Conservation (phyloP, 92 coral and sea anemone genomes). For the Porites cylindrica region DNA sequence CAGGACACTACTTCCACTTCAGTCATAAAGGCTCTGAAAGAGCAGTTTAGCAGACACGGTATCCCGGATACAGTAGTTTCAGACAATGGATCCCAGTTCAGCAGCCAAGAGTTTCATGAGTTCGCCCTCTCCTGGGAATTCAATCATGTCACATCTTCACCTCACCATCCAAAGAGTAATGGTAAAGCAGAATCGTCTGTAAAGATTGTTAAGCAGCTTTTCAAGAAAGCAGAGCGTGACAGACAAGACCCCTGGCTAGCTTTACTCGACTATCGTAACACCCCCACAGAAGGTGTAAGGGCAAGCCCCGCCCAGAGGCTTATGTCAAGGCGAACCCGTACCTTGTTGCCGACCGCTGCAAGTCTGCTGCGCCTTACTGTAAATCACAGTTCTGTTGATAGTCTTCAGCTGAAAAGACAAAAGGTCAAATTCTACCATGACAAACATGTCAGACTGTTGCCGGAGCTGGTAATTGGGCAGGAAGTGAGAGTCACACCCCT, state of each 20-base stretch:
- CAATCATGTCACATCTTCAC: slow-evolving; percentile 44
- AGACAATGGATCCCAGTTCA: slow-evolving; percentile 45
- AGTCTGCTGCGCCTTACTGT: slow-evolving; percentile 37
- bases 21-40: slow-evolving; percentile 37
- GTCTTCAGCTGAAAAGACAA: neutral
- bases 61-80: slow-evolving; percentile 45
- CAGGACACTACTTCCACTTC: slow-evolving; percentile 32
- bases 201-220: slow-evolving; percentile 11
- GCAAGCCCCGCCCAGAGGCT: slow-evolving; percentile 31
- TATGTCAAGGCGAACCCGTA: slow-evolving; percentile 36
- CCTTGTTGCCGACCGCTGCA: slow-evolving; percentile 43
- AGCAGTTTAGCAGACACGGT: slow-evolving; percentile 21
- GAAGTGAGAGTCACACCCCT: slow-evolving; percentile 32
- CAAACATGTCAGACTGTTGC: slow-evolving; percentile 10
- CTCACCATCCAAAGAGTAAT: slow-evolving; percentile 18
- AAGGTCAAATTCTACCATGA: slow-evolving; percentile 20
- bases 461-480: slow-evolving; percentile 45
- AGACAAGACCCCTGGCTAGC: slow-evolving; percentile 47
- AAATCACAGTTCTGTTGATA: neutral
- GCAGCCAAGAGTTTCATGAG: slow-evolving; percentile 34
- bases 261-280: slow-evolving; percentile 29
- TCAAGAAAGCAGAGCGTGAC: slow-evolving; percentile 32
- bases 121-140: slow-evolving; percentile 44
- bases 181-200: slow-evolving; percentile 36
- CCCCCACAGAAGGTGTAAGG: slow-evolving; percentile 16